Evolutionary conservation across 2,797 vertebrate species (phyloP).

Genomic region (Sylvilagus floridanus): DNA sequence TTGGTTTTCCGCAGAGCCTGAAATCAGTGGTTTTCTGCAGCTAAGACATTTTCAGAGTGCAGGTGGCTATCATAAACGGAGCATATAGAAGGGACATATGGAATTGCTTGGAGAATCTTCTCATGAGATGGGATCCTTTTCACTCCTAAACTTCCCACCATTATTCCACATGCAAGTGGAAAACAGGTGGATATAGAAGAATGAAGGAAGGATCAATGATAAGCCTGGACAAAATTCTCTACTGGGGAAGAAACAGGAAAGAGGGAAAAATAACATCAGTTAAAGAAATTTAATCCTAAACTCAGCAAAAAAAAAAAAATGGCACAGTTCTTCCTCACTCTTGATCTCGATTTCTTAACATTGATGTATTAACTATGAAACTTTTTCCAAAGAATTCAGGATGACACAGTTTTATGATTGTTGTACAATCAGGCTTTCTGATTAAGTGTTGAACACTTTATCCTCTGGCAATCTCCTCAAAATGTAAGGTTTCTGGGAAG

Average conservation of each 20-base stretch:
- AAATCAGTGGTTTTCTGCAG: not conserved
- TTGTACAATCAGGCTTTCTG: not conserved
- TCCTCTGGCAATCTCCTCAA: not conserved
- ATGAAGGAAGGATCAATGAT: not conserved
- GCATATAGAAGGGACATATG: not conserved
- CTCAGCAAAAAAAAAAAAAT: not conserved
- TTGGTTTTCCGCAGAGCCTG: not conserved
- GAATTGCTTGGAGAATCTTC: not conserved
- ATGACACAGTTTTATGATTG: not conserved
- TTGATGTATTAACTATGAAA: not conserved
- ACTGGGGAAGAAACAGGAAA: not conserved
- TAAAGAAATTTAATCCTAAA: not conserved
- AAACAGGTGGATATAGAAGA: not conserved
- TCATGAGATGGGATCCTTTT: not conserved
- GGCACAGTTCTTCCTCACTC: not conserved
- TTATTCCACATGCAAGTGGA: not conserved
- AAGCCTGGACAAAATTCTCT: not conserved
- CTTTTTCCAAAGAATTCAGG: not conserved
- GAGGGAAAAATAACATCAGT: not conserved
- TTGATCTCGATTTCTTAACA: conserved; percentile 19
- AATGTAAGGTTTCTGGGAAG: not conserved
- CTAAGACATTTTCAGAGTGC: not conserved
- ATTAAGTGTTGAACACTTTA: not conserved
- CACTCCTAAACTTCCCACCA: not conserved
- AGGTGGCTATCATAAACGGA: not conserved